Base-by-base conservation (phyloP, 2,797 vertebrate genomes). In the Buphagus erythrorhynchus region DNA sequence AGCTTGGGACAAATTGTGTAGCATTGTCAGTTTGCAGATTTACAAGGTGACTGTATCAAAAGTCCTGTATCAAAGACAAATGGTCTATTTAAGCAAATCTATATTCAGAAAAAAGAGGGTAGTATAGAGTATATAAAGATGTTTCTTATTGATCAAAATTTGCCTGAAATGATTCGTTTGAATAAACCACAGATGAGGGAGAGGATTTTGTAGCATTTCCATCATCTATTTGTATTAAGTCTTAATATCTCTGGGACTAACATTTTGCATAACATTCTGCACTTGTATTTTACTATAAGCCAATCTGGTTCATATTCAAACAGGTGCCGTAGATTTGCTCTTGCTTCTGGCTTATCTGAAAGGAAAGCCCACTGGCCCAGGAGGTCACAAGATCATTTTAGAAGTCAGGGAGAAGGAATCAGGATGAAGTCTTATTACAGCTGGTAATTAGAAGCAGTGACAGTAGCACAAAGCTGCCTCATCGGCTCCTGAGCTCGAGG, bases 391-490 rank as follows among this genome's bases (percentile, higher is more conserved):
- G 45, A 80, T 10, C 17, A 18, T 71, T 95, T 96, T 89, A 86
- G 81, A 94, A 89, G 77, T 80, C 71, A 65, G 45, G 45, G 65
- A 86, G 68, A 87, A 55, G 58, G 26, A 93, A 81, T 88, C 46
- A 77, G 42, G 68, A 87, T 38, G 71, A 93, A 93, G 35, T 38
- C 65, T 92, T 80, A 74, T 95, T 81, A 83, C 22, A 93, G 51
- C 40, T 66, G 36, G 69, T 95, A 96, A 88, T 95, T 93, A 95
- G 88, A 91, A 94, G 46, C 55, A 79, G 42, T 43, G 87, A 96
- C 88, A 94, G 86, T 54, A 94, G 46, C 72, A 80, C 51, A 92
- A 87, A 93, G 81, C 78, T 92, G 48, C 61, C 88, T 82, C 59
- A 36, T 61, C 0, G 2, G 49, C 58, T 91, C 43, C 74, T 89